A percentile compares a stretch with the other conserved stretches of the same genome.
Evolutionary conservation across 2,888 invertebrate species (phyloP).

Genomic region (Leptopilina drosophilae): DNA sequence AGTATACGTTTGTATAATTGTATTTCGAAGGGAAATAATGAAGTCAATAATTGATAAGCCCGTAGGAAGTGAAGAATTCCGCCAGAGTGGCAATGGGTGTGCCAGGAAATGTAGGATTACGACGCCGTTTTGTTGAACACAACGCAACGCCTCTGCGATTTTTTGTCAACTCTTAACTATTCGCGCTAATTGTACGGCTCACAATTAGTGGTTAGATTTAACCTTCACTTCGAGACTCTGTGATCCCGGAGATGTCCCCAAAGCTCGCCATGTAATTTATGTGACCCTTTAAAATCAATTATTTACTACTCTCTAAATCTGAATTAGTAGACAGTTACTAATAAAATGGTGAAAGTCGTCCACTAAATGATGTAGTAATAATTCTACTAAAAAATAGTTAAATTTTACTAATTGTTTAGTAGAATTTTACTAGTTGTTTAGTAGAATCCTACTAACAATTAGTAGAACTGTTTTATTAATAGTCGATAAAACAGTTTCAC

Average conservation of each 20-base stretch:
- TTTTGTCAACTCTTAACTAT: conserved; percentile 13
- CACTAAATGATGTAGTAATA: no score
- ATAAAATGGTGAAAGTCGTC: no score
- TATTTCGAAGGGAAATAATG: conserved; percentile 56
- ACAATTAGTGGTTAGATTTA: neutral
- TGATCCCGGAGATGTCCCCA: neutral
- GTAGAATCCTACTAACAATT: no score
- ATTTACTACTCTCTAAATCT: neutral
- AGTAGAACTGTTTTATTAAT: no score
- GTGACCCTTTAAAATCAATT: neutral
- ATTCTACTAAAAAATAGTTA: no score
- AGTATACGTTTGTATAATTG: no score
- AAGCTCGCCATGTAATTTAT: neutral
- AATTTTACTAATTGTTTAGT: no score
- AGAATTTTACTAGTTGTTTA: no score
- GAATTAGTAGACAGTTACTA: no score
- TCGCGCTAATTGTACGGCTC: conserved; percentile 18
- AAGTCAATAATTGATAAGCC: conserved; percentile 66
- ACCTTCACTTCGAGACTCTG: neutral
- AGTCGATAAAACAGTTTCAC: no score
- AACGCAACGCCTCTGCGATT: conserved; percentile 49
- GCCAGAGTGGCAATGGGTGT: conserved; percentile 66
- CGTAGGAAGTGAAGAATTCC: conserved; percentile 64
- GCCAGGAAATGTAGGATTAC: conserved; percentile 64
- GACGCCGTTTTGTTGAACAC: conserved; percentile 39